A percentile compares a stretch with the other conserved stretches of the same genome.
phyloP scores from a whole-genome alignment of 2,113 vertebrate genomes.

The Procapra przewalskii region DNA sequence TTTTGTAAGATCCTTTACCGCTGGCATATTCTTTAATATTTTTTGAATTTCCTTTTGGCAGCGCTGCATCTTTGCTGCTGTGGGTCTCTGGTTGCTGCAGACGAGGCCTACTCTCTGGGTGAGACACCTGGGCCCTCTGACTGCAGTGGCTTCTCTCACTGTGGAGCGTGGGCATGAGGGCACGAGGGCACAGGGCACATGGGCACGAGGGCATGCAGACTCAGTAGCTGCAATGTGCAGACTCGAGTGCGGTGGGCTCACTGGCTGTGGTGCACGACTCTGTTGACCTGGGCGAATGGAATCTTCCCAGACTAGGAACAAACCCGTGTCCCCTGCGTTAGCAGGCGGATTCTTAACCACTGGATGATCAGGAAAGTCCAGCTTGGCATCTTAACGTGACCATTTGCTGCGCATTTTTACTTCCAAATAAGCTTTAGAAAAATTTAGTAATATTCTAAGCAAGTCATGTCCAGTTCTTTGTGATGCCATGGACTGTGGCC shows the following conservation, averaged over 20 bases:
- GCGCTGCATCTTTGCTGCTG: accelerated
- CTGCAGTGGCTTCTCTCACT: not conserved
- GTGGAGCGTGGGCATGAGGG: accelerated
- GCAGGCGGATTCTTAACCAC: not conserved
- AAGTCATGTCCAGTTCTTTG: not conserved
- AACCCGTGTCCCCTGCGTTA: not conserved
- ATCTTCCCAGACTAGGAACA: not conserved
- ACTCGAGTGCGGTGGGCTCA: accelerated
- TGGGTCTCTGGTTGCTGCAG: accelerated
- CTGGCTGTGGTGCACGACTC: not conserved
- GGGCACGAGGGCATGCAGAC: not conserved
- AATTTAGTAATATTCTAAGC: not conserved
- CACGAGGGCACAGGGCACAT: too few species aligned
- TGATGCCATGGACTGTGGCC: not conserved
- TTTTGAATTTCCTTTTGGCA: accelerated
- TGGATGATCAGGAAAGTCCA: accelerated
- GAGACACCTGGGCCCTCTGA: not conserved
- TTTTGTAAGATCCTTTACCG: not conserved
- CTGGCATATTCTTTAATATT: not conserved
- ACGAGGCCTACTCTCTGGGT: accelerated
- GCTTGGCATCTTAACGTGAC: not conserved
- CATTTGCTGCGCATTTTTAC: not conserved
- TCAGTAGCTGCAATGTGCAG: accelerated
- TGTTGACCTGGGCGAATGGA: not conserved
- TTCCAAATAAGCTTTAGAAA: not conserved